These are phyloP conservation scores for Thymelicus sylvestris DNA, from an alignment of 2,888 invertebrate genomes.

Conservation along the genomic window DNA sequence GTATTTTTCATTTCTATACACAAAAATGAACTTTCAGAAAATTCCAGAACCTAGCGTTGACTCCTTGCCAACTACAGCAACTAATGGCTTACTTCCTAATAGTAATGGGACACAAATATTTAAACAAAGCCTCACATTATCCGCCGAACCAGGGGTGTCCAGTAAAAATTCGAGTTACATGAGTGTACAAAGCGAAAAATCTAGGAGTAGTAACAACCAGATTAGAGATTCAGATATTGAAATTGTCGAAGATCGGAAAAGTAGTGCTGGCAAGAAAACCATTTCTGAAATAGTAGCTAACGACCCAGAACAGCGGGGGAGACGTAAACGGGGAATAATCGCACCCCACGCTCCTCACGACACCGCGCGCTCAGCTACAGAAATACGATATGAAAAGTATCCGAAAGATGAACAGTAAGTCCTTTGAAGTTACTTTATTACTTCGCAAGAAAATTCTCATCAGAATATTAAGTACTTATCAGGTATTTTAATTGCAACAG, in stretches of 20 bases:
- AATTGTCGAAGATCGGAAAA: slow-evolving; percentile 54
- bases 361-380: slow-evolving; percentile 63
- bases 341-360: slow-evolving; percentile 78
- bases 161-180: slow-evolving; percentile 64
- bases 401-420: slow-evolving; percentile 84
- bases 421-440: background rate
- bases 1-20: background rate
- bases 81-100: slow-evolving; percentile 50
- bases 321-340: slow-evolving; percentile 81
- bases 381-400: slow-evolving; percentile 80
- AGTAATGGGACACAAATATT: slow-evolving; percentile 48
- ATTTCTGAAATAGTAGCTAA: slow-evolving; percentile 67
- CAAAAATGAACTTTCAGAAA: slow-evolving; percentile 51
- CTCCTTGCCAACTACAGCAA: slow-evolving; percentile 16
- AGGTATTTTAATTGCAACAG: slow-evolving; percentile 49
- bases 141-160: slow-evolving; percentile 51
- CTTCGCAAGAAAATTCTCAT: background rate
- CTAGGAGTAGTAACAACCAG: slow-evolving; percentile 49
- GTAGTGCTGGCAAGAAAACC: slow-evolving; percentile 66
- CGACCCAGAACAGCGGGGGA: slow-evolving; percentile 55
- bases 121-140: slow-evolving; percentile 47
- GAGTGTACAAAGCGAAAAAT: slow-evolving; percentile 63
- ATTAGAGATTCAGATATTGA: slow-evolving; percentile 63
- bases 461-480: background rate
- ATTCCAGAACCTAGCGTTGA: slow-evolving; percentile 55